Base-by-base conservation (phyloP, 2,113 vertebrate genomes). In the Dermatemys mawii region DNA sequence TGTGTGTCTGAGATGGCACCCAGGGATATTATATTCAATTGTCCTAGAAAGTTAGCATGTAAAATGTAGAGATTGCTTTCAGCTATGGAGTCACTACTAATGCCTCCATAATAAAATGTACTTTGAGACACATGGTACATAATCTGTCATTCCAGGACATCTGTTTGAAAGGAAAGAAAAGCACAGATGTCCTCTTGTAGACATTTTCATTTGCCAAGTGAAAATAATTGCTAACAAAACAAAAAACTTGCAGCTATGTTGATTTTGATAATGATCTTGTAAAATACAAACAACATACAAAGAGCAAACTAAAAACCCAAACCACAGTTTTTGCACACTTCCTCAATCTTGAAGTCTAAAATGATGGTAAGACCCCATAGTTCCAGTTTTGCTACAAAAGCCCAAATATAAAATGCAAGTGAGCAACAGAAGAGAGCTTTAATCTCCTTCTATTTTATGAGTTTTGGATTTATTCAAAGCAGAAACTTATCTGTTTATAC, bases 151-250 rank as follows among this genome's bases (percentile, higher is more conserved):
- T 98, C 97, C 96, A 97, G 97, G 93, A 97, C 98, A 98, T 98
- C 98, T 98, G 98, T 96, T 98, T 88, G 78, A 81, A 92, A 92
- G 90, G 88, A 97, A 98, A 98, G 98, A 98, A 98, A 98, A 97
- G 94, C 81, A 97, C 96, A 97, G 98, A 97, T 97, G 97, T 98
- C 92, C 89, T 95, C 92, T 90, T 90, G 83, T 94, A 97, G 84
- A 97, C 93, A 93, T 95, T 96, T 95, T 97, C 92, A 93, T 91
- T 78, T 98, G 97, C 95, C 88, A 97, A 97, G 96, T 88, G 87
- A 93, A 94, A 98, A 95, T 87, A 0, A 53, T 90, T 44, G 94
- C 70, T 80, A 91, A 94, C 95, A 94, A 90, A 22, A 41, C 51
- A n/a, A 26, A 22, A 22, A 27, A 48, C 53, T 94, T 53, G 21